phyloP scores from a whole-genome alignment of 1,140 invertebrate genomes.

The Notospermus geniculatus region DNA sequence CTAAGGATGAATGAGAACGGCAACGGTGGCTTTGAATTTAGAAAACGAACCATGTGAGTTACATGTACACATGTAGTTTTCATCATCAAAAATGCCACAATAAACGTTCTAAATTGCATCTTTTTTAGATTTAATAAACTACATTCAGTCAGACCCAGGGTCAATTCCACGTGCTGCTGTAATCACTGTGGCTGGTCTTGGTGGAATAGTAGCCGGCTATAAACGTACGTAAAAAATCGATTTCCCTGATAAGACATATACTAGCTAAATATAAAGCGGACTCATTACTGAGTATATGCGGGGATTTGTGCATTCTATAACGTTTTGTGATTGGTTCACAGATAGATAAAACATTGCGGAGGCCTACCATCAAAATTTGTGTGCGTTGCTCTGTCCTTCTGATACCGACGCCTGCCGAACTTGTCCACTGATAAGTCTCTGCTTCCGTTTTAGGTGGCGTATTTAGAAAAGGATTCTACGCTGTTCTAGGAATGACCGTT shows the following conservation, averaged over 20 bases:
- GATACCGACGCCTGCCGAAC: too few relatives aligned
- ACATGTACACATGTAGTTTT: neutral
- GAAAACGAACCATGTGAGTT: neutral
- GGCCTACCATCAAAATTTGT: too few relatives aligned
- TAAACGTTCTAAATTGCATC: neutral
- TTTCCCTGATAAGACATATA: too few relatives aligned
- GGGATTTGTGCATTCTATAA: too few relatives aligned
- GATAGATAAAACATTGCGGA: too few relatives aligned
- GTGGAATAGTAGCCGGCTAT: conserved; percentile 42
- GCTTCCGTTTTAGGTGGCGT: conserved; percentile 32
- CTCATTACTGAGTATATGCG: too few relatives aligned
- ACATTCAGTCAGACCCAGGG: conserved; percentile 43
- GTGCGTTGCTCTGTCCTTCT: too few relatives aligned
- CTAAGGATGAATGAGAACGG: too few relatives aligned
- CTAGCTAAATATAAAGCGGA: too few relatives aligned
- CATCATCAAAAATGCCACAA: neutral
- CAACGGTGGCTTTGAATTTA: too few relatives aligned
- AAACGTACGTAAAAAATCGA: conserved; percentile 31
- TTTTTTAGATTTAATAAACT: conserved; percentile 34
- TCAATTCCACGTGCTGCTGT: conserved; percentile 38
- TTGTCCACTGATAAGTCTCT: too few relatives aligned
- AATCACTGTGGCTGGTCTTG: conserved; percentile 46
- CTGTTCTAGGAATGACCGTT: conserved; percentile 28
- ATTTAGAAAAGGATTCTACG: conserved; percentile 35
- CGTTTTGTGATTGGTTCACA: too few relatives aligned